These are phyloP conservation scores for Nanger granti DNA, from an alignment of 2,113 vertebrate species.

Conservation along the genomic window DNA sequence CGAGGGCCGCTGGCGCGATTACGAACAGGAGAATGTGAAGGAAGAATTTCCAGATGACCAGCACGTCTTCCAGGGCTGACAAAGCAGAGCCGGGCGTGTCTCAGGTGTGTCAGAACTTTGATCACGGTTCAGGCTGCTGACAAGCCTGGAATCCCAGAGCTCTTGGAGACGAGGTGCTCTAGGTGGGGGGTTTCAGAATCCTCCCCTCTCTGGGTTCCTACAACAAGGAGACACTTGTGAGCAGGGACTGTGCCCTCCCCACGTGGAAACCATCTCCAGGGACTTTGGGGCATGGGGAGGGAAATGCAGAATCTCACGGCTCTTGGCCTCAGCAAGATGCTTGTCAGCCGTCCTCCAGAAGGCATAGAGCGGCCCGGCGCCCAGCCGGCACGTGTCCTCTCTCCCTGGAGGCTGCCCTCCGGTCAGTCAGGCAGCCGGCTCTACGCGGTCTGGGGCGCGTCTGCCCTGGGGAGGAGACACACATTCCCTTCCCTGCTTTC, in stretches of 20 bases:
- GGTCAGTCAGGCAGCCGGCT: rapidly evolving
- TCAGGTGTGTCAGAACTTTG: neutral
- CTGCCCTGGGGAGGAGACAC: rapidly evolving
- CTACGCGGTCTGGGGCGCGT: rapidly evolving
- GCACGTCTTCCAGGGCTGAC: neutral
- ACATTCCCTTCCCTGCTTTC: rapidly evolving
- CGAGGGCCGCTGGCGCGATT: rapidly evolving
- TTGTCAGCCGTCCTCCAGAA: neutral
- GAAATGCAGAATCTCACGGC: neutral
- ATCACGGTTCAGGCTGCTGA: rapidly evolving
- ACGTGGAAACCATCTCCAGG: rapidly evolving
- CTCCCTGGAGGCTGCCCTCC: rapidly evolving
- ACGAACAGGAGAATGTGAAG: neutral
- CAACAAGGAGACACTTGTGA: rapidly evolving
- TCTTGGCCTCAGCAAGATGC: rapidly evolving
- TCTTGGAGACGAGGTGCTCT: neutral
- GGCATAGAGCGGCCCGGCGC: rapidly evolving
- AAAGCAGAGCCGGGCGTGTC: neutral
- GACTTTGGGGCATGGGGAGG: rapidly evolving
- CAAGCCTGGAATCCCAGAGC: neutral
- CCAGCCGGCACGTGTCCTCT: rapidly evolving
- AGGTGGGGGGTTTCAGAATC: rapidly evolving
- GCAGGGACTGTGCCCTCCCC: neutral
- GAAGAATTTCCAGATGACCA: neutral
- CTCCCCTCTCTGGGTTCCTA: rapidly evolving